Evolutionary conservation across 2,113 vertebrate species (phyloP).

Genomic region (Odocoileus virginianus): DNA sequence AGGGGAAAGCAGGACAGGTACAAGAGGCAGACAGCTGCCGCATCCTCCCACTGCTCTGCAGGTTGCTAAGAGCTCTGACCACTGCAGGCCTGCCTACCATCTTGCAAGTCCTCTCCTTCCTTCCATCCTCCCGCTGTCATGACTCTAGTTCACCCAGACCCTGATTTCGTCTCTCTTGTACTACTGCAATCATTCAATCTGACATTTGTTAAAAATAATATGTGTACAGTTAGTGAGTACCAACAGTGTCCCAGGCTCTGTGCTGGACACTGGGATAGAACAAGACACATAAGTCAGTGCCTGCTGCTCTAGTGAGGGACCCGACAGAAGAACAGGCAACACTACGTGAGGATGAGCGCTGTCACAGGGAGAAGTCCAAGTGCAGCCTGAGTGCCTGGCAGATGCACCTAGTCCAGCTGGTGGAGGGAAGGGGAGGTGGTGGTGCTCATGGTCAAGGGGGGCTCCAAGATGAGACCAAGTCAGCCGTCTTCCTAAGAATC

Average conservation of each 20-base stretch:
- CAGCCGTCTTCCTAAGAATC: not conserved
- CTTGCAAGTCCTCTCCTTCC: too few relatives aligned
- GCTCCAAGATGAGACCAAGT: not conserved
- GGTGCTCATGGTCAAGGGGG: not conserved
- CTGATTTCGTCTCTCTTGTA: not conserved
- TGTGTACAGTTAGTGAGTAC: not conserved
- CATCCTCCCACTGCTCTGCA: not conserved
- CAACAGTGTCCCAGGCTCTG: not conserved
- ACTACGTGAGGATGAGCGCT: fast-evolving
- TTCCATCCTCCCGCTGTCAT: fast-evolving
- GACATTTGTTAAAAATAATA: not conserved
- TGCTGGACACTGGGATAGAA: not conserved
- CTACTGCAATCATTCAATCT: not conserved
- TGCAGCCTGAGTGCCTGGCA: fast-evolving
- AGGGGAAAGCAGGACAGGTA: not conserved
- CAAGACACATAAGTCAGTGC: not conserved
- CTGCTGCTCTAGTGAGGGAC: not conserved
- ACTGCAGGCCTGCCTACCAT: fast-evolving
- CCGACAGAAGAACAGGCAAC: not conserved
- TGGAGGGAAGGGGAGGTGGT: fast-evolving
- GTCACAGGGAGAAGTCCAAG: not conserved
- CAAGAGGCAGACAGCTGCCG: too few relatives aligned
- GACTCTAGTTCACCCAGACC: not conserved
- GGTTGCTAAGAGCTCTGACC: fast-evolving
- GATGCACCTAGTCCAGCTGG: not conserved